Evolutionary conservation across 2,888 invertebrate genomes (phyloP).

Genomic region (Gibbula magus): DNA sequence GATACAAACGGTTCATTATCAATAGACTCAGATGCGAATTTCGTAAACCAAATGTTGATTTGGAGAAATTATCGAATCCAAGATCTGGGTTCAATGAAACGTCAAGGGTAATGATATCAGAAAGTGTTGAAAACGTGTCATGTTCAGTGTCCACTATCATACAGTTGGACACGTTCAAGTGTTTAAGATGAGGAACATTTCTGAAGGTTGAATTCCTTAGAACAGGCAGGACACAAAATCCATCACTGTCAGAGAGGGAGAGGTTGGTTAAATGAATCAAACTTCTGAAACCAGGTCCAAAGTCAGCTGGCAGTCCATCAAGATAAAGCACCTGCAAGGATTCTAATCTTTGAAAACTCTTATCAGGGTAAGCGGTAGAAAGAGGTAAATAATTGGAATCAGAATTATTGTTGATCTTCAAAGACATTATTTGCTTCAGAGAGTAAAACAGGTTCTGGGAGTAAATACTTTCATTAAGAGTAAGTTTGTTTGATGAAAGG

Average conservation of each 20-base stretch:
- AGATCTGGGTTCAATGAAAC: not conserved
- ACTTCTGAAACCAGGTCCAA: too few relatives aligned
- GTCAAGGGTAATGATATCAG: not conserved
- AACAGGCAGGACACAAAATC: too few relatives aligned
- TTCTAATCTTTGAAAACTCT: not conserved
- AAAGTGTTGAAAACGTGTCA: too few relatives aligned
- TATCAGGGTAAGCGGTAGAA: not conserved
- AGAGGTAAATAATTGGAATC: not conserved
- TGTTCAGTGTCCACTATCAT: too few relatives aligned
- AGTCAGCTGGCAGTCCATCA: too few relatives aligned
- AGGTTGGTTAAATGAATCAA: too few relatives aligned
- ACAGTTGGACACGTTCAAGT: not conserved
- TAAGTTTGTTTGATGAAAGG: too few relatives aligned
- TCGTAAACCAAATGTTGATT: not conserved
- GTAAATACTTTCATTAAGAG: not conserved
- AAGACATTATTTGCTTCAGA: not conserved
- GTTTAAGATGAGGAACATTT: not conserved
- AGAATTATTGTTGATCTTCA: not conserved
- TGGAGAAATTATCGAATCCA: not conserved
- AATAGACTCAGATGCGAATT: not conserved
- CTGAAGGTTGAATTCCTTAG: too few relatives aligned
- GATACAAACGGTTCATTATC: not conserved
- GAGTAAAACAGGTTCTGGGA: not conserved
- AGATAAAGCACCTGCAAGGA: not conserved
- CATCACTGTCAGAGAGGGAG: too few relatives aligned